Evolutionary conservation across 2,113 vertebrate genomes (phyloP).

Genomic region (Vombatus ursinus): DNA sequence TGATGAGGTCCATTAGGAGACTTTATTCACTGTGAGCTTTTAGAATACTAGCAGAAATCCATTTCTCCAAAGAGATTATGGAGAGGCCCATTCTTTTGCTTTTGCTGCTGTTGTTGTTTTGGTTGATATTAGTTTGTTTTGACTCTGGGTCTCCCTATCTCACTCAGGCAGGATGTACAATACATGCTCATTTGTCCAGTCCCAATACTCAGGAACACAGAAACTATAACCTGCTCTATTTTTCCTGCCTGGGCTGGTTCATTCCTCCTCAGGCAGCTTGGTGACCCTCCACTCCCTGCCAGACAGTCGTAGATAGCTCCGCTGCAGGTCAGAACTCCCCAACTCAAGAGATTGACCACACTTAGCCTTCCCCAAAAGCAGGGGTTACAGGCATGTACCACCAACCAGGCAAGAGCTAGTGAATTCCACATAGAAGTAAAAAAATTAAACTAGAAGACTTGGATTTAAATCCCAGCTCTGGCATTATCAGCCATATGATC

Average conservation of each 20-base stretch:
- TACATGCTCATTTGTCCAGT: background rate
- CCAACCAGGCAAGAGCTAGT: background rate
- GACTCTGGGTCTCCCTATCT: background rate
- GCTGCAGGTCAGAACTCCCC: no score
- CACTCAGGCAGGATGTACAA: background rate
- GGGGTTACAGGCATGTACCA: background rate
- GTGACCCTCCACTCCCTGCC: background rate
- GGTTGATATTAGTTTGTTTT: background rate
- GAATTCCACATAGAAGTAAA: background rate
- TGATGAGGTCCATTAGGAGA: background rate
- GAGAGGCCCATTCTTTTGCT: background rate
- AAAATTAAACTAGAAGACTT: background rate
- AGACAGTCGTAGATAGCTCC: no score
- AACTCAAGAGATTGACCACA: background rate
- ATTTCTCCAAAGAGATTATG: background rate
- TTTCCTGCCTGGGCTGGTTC: background rate
- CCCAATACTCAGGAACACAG: background rate
- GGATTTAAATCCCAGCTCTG: background rate
- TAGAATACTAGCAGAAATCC: background rate
- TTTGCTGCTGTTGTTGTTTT: background rate
- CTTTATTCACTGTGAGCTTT: background rate
- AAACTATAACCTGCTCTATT: background rate
- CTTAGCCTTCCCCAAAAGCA: background rate
- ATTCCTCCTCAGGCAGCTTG: background rate
- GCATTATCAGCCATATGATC: background rate